Evolutionary conservation across 2,797 vertebrate species (phyloP), one percentile per base, ranked within the genome.

Genomic region (Mormyrops attenuatus): DNA sequence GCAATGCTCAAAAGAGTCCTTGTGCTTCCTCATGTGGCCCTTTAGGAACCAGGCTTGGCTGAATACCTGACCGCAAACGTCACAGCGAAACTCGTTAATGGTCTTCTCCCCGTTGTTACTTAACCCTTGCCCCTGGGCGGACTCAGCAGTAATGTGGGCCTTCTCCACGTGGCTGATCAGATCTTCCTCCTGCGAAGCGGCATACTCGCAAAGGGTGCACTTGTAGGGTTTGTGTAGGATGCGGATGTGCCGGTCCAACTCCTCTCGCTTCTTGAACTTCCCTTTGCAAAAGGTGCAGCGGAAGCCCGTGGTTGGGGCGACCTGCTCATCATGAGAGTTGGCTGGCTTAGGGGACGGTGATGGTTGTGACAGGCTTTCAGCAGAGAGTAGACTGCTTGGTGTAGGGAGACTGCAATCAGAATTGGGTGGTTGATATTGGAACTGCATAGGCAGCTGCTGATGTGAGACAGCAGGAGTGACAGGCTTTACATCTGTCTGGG

Each of bases 21-120:
- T 94, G 92, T 99, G 98, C 90, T 97, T 97, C 94, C 98, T 99
- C 97, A 98, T 97, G 94, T 99, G 99, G 22, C 97, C 95, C 94
- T 99, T 99, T 52, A 99, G 95, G 90, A 98, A 97, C 93, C 97
- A 97, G 69, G 97, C 96, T 93, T 98, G 97, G 94, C 96, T 97
- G 93, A 99, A 99, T 63, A 96, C 95, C 93, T 99, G 98, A 90
- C 97, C 96, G 1, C 98, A 99, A 52, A 97, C 96, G 92, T 96
- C 96, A 0, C 98, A 99, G 0, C 96, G 95, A 88, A 98, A 98
- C 0, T 93, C 92, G 2, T 90, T 89, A 57, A 82, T 63, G 30
- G 89, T 87, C 11, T 89, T 89, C 53, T 93, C 93, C 85, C 92
- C 92, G 41, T 90, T 88, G 41, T 88, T 13, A 0, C 85, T 53